These are phyloP conservation scores for Narcine bancroftii DNA, from an alignment of 2,113 vertebrate species.

Conservation along the genomic window DNA sequence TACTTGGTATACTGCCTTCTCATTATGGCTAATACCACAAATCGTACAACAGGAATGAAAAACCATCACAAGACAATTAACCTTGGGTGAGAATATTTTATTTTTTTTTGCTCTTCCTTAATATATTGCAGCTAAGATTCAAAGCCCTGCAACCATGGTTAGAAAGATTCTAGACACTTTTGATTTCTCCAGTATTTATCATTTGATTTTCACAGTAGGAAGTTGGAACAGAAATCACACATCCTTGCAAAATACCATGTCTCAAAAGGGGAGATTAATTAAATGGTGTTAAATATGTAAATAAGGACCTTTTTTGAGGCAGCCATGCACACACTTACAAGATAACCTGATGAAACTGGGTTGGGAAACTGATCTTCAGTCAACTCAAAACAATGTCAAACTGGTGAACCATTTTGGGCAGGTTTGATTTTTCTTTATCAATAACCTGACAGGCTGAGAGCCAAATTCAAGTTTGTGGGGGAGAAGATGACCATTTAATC, in stretches of 20 bases:
- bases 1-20: neutral
- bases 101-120: neutral
- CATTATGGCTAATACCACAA: neutral
- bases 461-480: neutral
- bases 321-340: neutral
- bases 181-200: conserved; percentile 13
- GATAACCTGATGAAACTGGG: neutral
- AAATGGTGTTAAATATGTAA: conserved; percentile 19
- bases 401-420: neutral
- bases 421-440: neutral
- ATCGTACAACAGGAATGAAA: neutral
- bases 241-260: neutral
- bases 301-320: neutral
- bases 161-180: neutral
- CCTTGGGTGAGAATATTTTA: neutral
- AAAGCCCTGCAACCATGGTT: neutral
- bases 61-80: neutral
- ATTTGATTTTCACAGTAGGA: conserved; percentile 18
- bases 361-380: neutral
- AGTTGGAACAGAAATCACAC: neutral
- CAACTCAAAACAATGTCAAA: neutral
- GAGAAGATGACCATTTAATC: neutral
- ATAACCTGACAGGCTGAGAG: neutral
- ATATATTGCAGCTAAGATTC: neutral
- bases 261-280: conserved; percentile 23